Evolutionary conservation across 2,113 vertebrate genomes (phyloP).

Genomic region (Lagopus muta): DNA sequence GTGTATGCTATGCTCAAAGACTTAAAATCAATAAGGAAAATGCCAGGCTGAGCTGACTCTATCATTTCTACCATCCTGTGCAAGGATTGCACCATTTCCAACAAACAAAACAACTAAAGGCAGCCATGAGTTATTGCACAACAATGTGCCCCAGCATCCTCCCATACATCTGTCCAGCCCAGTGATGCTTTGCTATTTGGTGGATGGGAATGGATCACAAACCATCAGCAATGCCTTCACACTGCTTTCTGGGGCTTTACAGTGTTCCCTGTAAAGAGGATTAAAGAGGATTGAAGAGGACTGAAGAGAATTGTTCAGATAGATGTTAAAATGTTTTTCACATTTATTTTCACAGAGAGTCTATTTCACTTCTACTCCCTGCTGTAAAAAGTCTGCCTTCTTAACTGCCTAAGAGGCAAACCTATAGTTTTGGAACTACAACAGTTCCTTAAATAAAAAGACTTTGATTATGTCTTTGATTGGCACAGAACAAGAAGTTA

Average conservation of each 20-base stretch:
- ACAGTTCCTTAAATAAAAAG: neutral
- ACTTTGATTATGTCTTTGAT: neutral
- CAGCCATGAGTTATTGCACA: too few species aligned
- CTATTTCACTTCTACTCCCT: neutral
- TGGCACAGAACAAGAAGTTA: neutral
- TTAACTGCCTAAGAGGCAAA: neutral
- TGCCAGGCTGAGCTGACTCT: neutral
- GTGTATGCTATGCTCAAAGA: neutral
- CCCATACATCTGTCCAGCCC: neutral
- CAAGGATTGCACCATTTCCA: neutral
- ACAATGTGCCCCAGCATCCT: accelerated
- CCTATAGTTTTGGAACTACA: neutral
- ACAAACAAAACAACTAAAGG: neutral
- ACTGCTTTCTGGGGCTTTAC: neutral
- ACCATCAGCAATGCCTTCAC: accelerated
- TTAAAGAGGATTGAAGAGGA: too few species aligned
- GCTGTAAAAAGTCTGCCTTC: neutral
- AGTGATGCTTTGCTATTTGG: neutral
- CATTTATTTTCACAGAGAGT: neutral
- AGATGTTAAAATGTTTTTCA: neutral
- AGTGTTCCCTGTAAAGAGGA: neutral
- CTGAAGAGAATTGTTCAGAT: neutral
- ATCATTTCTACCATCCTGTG: neutral
- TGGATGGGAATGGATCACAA: accelerated
- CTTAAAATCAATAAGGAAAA: neutral